Conservation (phyloP, 2,113 vertebrate species). For the Barnardius zonarius region DNA sequence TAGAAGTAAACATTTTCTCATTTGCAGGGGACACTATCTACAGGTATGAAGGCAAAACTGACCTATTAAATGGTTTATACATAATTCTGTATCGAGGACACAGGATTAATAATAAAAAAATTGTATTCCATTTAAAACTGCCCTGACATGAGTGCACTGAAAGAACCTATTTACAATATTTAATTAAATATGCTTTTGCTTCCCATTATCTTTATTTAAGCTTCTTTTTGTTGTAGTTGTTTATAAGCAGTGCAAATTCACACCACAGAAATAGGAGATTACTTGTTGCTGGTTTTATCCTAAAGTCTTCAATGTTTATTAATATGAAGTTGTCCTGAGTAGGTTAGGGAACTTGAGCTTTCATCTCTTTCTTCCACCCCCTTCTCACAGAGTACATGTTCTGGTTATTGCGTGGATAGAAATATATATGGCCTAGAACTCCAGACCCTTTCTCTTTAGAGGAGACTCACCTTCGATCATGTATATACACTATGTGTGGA, state of each 20-base stretch:
- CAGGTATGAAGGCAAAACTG: not conserved
- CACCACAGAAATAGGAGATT: not conserved
- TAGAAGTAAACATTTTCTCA: not conserved
- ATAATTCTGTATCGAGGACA: not conserved
- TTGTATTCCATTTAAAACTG: not conserved
- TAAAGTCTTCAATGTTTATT: not conserved
- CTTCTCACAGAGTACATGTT: not conserved
- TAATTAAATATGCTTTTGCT: not conserved
- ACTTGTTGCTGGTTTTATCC: not conserved
- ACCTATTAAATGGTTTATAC: not conserved
- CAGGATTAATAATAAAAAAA: not conserved
- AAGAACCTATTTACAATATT: not conserved
- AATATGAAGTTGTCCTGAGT: not conserved
- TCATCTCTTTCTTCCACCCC: not conserved
- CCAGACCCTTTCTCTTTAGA: not conserved
- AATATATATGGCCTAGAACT: not conserved
- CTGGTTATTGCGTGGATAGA: not conserved
- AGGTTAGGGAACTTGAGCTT: not conserved
- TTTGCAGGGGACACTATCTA: not conserved
- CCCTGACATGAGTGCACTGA: not conserved
- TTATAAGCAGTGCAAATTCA: not conserved
- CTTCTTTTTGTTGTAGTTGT: not conserved
- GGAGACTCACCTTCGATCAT: not conserved
- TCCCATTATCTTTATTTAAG: not conserved
- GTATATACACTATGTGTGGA: not conserved